phyloP scores from a whole-genome alignment of 2,888 invertebrate genomes.

The Thymelicus lineola region DNA sequence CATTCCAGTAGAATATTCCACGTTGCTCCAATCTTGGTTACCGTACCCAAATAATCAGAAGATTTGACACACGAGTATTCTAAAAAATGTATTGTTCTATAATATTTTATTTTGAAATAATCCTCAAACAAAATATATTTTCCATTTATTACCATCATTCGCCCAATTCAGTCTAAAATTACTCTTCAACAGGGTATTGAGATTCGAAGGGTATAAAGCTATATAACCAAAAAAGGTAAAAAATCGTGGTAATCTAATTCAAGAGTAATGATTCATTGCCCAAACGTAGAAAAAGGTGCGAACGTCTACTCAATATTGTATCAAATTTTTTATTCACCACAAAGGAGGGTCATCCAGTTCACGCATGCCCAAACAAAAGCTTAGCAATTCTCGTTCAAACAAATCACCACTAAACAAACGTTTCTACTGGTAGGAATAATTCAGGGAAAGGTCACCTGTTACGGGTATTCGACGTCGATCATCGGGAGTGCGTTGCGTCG shows the following conservation, averaged over 20 bases:
- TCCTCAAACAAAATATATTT: too few species aligned
- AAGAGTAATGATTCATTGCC: conserved; percentile 4
- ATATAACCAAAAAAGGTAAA: neutral
- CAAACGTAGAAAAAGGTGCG: conserved; percentile 23
- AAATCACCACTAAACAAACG: conserved; percentile 82
- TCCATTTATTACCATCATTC: too few species aligned
- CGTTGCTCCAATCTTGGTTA: too few species aligned
- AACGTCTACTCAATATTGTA: conserved; percentile 38
- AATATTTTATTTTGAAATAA: too few species aligned
- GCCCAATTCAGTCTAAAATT: too few species aligned
- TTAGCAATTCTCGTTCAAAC: conserved; percentile 74
- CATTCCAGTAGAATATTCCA: too few species aligned
- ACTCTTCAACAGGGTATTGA: neutral
- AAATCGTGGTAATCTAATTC: conserved; percentile 10
- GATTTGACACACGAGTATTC: too few species aligned
- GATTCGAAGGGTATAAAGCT: neutral
- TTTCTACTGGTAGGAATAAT: conserved; percentile 83
- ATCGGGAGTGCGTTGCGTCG: conserved; percentile 79
- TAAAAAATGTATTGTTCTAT: too few species aligned
- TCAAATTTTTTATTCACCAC: conserved; percentile 56
- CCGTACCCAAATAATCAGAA: too few species aligned
- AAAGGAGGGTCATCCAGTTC: conserved; percentile 55
- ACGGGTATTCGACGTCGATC: conserved; percentile 83
- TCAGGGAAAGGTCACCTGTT: conserved; percentile 83
- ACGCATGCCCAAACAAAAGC: conserved; percentile 61